phyloP scores from a whole-genome alignment of 2,797 vertebrate species.

The Diglossa cyanea region DNA sequence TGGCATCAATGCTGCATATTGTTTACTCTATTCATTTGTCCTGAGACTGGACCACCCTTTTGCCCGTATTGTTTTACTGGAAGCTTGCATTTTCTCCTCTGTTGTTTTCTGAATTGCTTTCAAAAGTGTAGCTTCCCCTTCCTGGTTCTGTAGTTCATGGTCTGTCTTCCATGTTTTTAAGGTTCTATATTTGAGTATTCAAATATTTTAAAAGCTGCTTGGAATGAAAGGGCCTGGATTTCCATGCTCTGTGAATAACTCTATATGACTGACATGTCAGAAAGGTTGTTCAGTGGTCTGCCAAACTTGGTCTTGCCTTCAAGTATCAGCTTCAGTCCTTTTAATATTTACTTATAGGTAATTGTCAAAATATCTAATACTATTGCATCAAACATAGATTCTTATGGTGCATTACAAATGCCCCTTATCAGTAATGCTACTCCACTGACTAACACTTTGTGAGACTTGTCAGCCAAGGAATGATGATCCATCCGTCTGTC shows the following conservation, averaged over 20 bases:
- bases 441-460: neutral
- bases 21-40: neutral
- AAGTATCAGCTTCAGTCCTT: neutral
- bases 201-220: neutral
- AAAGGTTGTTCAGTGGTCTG: neutral
- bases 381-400: neutral
- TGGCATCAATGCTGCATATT: neutral
- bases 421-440: neutral
- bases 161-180: neutral
- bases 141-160: neutral
- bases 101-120: neutral
- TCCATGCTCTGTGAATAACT: neutral
- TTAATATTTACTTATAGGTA: neutral
- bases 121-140: neutral
- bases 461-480: neutral
- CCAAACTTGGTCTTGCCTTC: neutral
- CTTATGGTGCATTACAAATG: neutral
- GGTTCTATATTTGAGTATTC: neutral
- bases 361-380: neutral
- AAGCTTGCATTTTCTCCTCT: neutral
- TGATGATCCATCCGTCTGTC: rapidly evolving
- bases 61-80: neutral
- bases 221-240: neutral
- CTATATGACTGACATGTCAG: neutral
- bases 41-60: neutral